Conservation (phyloP, 2,888 invertebrate species). For the Entomobrya proxima region DNA sequence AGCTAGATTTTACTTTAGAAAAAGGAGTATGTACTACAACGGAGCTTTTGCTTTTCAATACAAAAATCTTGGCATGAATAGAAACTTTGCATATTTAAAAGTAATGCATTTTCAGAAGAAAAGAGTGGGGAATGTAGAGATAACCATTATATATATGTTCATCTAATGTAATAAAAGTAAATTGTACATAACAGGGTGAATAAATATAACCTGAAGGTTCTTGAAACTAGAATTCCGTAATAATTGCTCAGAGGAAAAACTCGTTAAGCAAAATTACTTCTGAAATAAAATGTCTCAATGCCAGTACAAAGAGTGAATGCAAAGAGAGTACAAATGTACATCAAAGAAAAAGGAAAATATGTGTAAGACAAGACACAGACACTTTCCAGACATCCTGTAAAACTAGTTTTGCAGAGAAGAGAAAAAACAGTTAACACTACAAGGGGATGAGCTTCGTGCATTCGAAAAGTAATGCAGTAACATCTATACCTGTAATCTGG, state of each 20-base stretch:
- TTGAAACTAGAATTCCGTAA: conserved; percentile 7
- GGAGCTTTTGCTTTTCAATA: too few species aligned
- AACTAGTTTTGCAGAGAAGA: conserved; percentile 9
- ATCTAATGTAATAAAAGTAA: conserved; percentile 12
- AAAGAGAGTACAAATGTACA: conserved; percentile 3
- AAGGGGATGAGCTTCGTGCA: conserved; percentile 42
- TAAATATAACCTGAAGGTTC: conserved; percentile 25
- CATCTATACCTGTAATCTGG: neutral
- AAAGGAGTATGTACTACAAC: too few species aligned
- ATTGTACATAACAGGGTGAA: conserved; percentile 30
- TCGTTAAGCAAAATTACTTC: conserved; percentile 57
- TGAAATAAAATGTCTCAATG: conserved; percentile 47
- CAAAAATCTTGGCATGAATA: too few species aligned
- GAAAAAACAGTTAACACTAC: conserved; percentile 42
- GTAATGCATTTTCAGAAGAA: too few species aligned
- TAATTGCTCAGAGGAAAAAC: conserved; percentile 52
- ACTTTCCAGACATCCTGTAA: conserved; percentile 33
- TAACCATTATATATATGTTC: conserved; percentile 23
- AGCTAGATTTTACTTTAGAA: neutral
- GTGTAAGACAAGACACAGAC: conserved; percentile 18
- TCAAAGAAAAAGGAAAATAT: conserved; percentile 38
- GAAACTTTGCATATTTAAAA: too few species aligned
- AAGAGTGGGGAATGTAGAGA: neutral
- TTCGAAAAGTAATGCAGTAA: conserved; percentile 38
- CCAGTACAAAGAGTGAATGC: neutral